Percentiles rank a stretch among this genome's conserved stretches.
phyloP scores from a whole-genome alignment of 1,140 invertebrate genomes.

The Elysia chlorotica region DNA sequence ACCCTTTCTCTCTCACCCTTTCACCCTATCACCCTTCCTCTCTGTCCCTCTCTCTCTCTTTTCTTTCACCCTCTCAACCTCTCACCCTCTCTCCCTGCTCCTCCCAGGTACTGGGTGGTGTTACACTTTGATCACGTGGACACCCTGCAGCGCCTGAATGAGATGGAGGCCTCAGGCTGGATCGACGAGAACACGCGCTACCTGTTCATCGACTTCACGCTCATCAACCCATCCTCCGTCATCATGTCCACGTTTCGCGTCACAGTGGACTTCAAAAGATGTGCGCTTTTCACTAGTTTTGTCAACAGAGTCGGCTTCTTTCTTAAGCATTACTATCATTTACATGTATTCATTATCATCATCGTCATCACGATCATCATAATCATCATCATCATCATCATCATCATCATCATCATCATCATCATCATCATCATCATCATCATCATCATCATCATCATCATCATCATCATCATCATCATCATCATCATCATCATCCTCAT shows the following conservation, averaged over 20 bases:
- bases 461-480: background rate
- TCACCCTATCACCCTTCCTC: background rate
- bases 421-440: background rate
- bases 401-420: background rate
- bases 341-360: background rate
- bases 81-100: too few relatives aligned
- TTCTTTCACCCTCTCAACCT: background rate
- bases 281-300: background rate
- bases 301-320: background rate
- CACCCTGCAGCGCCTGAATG: too few relatives aligned
- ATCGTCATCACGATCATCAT: background rate
- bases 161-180: too few relatives aligned
- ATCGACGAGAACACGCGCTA: background rate
- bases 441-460: background rate
- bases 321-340: background rate
- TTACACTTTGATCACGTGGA: too few relatives aligned
- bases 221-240: background rate
- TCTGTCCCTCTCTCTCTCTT: background rate
- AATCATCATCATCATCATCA: background rate
- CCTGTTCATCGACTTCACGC: background rate
- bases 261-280: background rate
- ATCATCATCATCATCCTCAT: background rate
- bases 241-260: background rate
- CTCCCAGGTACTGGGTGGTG: too few relatives aligned
- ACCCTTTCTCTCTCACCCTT: background rate